Evolutionary conservation across 1,140 invertebrate species (phyloP), one percentile per base, ranked within the genome.

Genomic region (Pogonomyrmex barbatus): DNA sequence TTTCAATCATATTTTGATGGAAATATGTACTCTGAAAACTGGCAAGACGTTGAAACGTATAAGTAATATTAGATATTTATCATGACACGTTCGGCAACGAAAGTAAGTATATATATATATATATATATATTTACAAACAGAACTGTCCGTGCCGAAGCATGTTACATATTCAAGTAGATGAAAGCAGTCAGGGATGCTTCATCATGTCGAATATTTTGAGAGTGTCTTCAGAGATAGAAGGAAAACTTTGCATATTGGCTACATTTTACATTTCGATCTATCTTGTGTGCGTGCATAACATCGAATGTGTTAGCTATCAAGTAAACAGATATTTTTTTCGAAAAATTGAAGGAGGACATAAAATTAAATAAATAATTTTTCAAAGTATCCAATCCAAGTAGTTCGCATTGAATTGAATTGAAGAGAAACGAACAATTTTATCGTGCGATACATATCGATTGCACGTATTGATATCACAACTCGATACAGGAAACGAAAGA

Each of bases 41-140:
- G 50, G 39, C 52, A 56, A 24, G 17, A 33, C 24, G 52, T n/a
- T 39, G 63, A 68, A 79, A 45, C 50, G 62, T 30, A 42, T 68
- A 63, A 56, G 47, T 54, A 81, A 81, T 24, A 60, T 78, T 30
- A 39, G 63, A 81, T 81, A 81, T 81, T 56, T 70, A 56, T 81
- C 63, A 47, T 17, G 50, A 56, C 78, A 81, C 78, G 63, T 81
- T 70, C 52, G 63, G 36, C 50, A 45, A 81, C 30, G 78, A 70
- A 70, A 81, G 39, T 36, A 56, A 68, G 47, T 81, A 56, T 45
- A 24, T 24, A 47, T 81, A 70, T 81, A n/a, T 81, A 56, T 45
- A 24, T 81, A 56, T 45, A 24, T 24, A 47, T 81, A 70, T 81
- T 81, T 81, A 81, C 63, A 81, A 81, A 81, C 65, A 81, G 78